Conservation (phyloP, 92 coral and sea anemone genomes). For the Galaxea fascicularis region DNA sequence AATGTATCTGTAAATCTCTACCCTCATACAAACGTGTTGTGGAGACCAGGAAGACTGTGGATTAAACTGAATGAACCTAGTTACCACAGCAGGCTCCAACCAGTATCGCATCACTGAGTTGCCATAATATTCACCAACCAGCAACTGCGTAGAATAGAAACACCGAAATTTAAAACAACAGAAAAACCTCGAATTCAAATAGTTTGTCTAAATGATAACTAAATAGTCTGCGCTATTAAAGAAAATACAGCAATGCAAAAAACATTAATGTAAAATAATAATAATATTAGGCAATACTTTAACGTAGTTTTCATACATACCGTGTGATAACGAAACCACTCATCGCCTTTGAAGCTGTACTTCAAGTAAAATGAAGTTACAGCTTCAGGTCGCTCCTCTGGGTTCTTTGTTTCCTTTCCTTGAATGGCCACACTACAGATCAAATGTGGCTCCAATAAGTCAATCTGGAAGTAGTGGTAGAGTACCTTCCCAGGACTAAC, state of each 20-base stretch:
- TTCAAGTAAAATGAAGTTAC: conserved; percentile 29
- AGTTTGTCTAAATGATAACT: no score
- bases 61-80: conserved; percentile 15
- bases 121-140: conserved; percentile 17
- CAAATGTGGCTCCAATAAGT: background rate
- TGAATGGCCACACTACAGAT: conserved; percentile 25
- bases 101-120: conserved; percentile 4
- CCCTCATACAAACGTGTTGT: conserved; percentile 28
- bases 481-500: background rate
- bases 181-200: no score
- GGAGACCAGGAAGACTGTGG: conserved; percentile 31
- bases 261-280: no score
- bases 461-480: conserved; percentile 7
- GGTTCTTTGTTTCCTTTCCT: background rate
- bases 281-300: no score
- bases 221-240: no score
- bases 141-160: background rate
- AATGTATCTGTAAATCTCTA: conserved; percentile 17
- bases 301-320: background rate
- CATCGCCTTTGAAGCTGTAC: conserved; percentile 18
- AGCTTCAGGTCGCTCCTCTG: background rate
- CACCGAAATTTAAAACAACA: no score
- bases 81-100: conserved; percentile 30
- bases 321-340: conserved; percentile 25
- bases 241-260: no score